These are phyloP conservation scores for Orthonyx spaldingii DNA, from an alignment of 2,113 vertebrate species.

Conservation along the genomic window DNA sequence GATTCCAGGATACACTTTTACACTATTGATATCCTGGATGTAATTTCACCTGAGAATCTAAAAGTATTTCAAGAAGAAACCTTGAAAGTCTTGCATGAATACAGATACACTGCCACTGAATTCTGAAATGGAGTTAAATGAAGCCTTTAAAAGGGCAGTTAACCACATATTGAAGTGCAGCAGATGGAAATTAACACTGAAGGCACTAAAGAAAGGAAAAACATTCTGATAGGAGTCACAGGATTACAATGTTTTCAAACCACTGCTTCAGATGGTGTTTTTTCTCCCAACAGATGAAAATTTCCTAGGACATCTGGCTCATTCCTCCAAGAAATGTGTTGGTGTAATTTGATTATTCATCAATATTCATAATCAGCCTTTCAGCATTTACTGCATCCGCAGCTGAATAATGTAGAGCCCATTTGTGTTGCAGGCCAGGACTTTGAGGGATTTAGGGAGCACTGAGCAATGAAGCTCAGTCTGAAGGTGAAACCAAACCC, in stretches of 20 bases:
- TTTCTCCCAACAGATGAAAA: not conserved
- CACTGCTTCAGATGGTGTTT: not conserved
- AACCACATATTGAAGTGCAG: not conserved
- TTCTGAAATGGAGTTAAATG: not conserved
- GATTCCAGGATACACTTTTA: not conserved
- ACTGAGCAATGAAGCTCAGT: not conserved
- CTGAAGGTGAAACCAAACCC: not conserved
- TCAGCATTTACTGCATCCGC: not conserved
- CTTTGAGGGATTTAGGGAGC: not conserved
- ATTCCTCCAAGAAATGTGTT: not conserved
- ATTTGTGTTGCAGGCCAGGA: not conserved
- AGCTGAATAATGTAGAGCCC: not conserved
- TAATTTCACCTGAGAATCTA: conserved; percentile 32
- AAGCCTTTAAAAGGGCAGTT: not conserved
- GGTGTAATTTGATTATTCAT: not conserved
- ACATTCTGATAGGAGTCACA: not conserved
- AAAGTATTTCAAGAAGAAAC: not conserved
- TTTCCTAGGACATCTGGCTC: not conserved
- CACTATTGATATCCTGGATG: not conserved
- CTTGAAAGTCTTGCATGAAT: not conserved
- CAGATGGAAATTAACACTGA: not conserved
- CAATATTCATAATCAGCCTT: not conserved
- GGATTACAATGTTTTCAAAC: not conserved
- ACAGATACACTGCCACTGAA: not conserved
- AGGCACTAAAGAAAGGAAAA: not conserved